phyloP scores from a whole-genome alignment of 2,113 vertebrate species.

The Pseudolaguvia tuberculata region DNA sequence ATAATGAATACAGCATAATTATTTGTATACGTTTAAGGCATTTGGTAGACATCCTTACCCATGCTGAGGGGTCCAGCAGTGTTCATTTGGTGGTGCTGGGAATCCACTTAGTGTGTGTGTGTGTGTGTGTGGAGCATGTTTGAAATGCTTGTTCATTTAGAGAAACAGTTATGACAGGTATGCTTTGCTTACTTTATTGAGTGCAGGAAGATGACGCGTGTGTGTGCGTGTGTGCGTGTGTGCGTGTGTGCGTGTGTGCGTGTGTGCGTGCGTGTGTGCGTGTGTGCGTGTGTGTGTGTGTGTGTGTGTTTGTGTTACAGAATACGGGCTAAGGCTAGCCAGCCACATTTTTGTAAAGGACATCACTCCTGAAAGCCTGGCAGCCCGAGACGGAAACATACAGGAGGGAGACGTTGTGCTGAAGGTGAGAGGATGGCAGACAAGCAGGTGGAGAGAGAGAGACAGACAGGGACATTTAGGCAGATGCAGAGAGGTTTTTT shows the following conservation, averaged over 20 bases:
- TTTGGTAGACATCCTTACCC: no score
- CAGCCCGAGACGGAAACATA: conserved; percentile 96
- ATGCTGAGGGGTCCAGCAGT: no score
- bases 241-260: no score
- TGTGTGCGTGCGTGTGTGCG: no score
- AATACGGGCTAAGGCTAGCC: conserved; percentile 93
- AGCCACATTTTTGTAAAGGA: conserved; percentile 99
- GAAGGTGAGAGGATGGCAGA: conserved; percentile 82
- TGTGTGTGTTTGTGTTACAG: conserved; percentile 59
- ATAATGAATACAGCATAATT: not conserved
- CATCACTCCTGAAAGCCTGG: conserved; percentile 95
- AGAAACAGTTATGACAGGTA: conserved; percentile 9
- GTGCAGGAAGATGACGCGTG: no score
- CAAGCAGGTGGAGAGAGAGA: not conserved
- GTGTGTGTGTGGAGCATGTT: not conserved
- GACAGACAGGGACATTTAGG: not conserved
- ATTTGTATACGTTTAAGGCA: not conserved
- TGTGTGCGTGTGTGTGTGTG: not conserved
- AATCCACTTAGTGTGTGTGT: not conserved
- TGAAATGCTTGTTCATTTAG: not conserved
- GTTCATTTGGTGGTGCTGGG: no score
- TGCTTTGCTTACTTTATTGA: no score
- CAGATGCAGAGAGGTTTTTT: not conserved
- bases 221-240: no score
- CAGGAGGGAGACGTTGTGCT: conserved; percentile 97